Evolutionary conservation across 2,113 vertebrate genomes (phyloP).

Genomic region (Lota lota): DNA sequence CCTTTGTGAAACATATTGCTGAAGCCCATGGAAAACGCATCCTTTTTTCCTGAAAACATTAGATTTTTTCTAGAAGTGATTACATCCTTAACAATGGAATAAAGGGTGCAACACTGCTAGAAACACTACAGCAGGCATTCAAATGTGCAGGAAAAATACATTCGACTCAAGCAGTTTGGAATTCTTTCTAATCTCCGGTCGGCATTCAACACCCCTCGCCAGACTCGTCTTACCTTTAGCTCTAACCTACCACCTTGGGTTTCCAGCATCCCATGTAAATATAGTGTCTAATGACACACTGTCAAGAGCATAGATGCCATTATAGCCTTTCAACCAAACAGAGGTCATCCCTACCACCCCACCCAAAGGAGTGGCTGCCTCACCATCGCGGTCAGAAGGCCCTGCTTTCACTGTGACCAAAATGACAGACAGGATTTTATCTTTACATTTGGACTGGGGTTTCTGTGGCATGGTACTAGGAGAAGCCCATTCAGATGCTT

Average conservation of each 20-base stretch:
- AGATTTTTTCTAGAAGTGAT: no score
- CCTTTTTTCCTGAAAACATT: no score
- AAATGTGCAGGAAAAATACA: no score
- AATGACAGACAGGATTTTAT: slow-evolving; percentile 74
- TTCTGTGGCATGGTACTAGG: slow-evolving; percentile 43
- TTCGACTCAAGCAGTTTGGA: no score
- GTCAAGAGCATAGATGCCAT: slow-evolving; percentile 63
- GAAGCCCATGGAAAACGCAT: no score
- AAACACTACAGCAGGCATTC: no score
- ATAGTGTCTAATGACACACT: slow-evolving; percentile 74
- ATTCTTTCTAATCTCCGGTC: slow-evolving; percentile 49
- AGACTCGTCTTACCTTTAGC: slow-evolving; percentile 1
- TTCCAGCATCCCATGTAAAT: slow-evolving; percentile 69
- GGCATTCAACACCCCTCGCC: slow-evolving; percentile 46
- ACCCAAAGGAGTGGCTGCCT: slow-evolving; percentile 60
- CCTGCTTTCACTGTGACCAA: slow-evolving; percentile 70
- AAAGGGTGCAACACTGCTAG: no score
- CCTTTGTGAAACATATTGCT: no score
- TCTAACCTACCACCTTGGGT: slow-evolving; percentile 56
- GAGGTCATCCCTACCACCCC: slow-evolving; percentile 71
- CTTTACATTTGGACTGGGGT: slow-evolving; percentile 61
- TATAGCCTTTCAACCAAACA: slow-evolving; percentile 64
- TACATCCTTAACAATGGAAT: no score
- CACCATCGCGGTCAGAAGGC: slow-evolving; percentile 53
- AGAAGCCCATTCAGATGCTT: slow-evolving; percentile 41